A percentile compares a stretch with the other conserved stretches of the same genome.
Conservation (phyloP, 2,113 vertebrate species). For the Heterotis niloticus region DNA sequence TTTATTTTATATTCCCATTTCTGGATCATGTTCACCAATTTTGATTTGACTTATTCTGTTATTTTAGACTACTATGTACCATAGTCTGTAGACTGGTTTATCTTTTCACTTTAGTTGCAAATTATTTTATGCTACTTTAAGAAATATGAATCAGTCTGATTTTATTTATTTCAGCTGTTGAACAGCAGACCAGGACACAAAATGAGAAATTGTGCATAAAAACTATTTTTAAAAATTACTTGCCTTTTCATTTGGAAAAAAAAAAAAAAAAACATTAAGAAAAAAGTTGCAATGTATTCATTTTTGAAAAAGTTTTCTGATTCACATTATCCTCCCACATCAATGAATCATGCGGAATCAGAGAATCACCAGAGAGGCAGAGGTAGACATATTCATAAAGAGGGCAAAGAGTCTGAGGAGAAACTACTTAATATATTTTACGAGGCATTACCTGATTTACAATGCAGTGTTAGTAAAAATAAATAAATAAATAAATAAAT, state of each 20-base stretch:
- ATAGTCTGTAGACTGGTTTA: neutral
- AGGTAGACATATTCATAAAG: constrained; percentile 12
- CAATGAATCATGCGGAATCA: constrained; percentile 22
- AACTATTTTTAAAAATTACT: neutral
- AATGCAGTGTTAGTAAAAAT: neutral
- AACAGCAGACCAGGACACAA: neutral
- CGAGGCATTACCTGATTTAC: constrained; percentile 21
- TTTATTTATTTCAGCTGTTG: neutral
- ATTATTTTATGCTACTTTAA: neutral
- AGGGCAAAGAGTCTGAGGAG: constrained; percentile 9
- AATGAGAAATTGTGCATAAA: neutral
- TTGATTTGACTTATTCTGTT: neutral
- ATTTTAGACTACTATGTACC: neutral
- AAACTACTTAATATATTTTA: constrained; percentile 20
- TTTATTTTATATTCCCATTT: no score
- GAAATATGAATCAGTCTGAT: neutral
- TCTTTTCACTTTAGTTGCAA: neutral
- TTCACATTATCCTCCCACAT: constrained; percentile 22
- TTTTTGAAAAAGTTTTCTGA: constrained; percentile 16
- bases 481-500: neutral
- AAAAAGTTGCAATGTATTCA: constrained; percentile 28
- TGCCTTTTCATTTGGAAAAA: neutral
- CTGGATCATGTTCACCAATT: no score
- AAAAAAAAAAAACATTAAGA: no score
- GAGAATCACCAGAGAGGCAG: constrained; percentile 10